Percentiles rank a stretch among this genome's conserved stretches.
phyloP scores from a whole-genome alignment of 2,797 vertebrate species.

The Triplophysa bombifrons region DNA sequence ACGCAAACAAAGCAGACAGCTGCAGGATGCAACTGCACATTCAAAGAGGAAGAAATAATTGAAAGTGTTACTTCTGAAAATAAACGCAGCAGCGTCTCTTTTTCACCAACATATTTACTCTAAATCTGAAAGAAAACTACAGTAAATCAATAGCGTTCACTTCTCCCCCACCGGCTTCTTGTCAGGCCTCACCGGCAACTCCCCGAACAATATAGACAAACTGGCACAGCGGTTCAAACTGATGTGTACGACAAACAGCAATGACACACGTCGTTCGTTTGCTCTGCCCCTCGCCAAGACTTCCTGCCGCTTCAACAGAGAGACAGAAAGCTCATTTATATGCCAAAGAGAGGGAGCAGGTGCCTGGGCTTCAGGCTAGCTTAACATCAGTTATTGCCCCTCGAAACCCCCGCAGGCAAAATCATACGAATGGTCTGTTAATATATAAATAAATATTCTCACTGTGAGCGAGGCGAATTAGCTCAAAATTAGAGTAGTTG shows the following conservation, averaged over 20 bases:
- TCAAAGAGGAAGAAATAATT: slow-evolving; percentile 4
- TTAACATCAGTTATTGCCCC: slow-evolving; percentile 48
- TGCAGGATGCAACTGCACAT: not conserved
- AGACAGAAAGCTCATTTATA: slow-evolving; percentile 48
- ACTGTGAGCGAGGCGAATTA: not conserved
- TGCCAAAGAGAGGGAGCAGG: slow-evolving; percentile 51
- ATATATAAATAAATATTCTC: not conserved
- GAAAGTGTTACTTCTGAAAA: slow-evolving; percentile 24
- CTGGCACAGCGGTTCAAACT: slow-evolving; percentile 32
- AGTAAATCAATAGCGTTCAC: slow-evolving; percentile 37
- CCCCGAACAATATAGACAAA: slow-evolving; percentile 37
- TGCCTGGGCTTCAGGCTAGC: slow-evolving; percentile 55
- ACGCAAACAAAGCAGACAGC: not conserved
- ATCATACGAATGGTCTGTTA: slow-evolving; percentile 23
- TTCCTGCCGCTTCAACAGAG: slow-evolving; percentile 31
- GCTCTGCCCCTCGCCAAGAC: slow-evolving; percentile 27
- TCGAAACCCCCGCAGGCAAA: slow-evolving; percentile 43
- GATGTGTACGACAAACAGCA: slow-evolving; percentile 28
- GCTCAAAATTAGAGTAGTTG: not conserved
- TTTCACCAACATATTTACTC: not conserved
- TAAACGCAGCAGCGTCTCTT: slow-evolving; percentile 1
- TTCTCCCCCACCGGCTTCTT: not conserved
- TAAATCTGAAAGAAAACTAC: slow-evolving; percentile 22
- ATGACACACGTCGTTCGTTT: slow-evolving; percentile 46
- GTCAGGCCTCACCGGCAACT: slow-evolving; percentile 34